Base-by-base conservation (phyloP, 2,797 vertebrate genomes). In the Sparus aurata region DNA sequence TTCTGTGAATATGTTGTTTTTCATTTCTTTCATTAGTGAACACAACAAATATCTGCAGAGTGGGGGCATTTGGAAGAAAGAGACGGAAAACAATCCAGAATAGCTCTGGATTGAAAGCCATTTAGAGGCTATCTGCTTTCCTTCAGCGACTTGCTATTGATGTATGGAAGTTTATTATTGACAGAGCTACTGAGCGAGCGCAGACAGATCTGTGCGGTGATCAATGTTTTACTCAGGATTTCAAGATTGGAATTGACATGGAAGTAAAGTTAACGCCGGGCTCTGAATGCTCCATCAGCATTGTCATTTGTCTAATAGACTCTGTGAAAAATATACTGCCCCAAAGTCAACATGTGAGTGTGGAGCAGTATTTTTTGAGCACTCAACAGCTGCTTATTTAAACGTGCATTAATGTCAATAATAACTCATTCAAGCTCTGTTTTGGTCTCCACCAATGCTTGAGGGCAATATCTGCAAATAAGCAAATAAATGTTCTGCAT, bases 1-100 rank as follows among this genome's bases (percentile, higher is more conserved):
- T 23, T 79, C 78, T 75, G 74, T 75, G 66, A 85, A 62, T 70
- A 34, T n/a, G 23, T 6, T 4, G 25, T 43, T 61, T 57, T 46
- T 68, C 34, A 62, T 69, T 54, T 79, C 34, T 67, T 34, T 34
- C 63, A 67, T 54, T 52, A 13, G 23, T 55, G 27, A 78, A 73
- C 43, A 69, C 9, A 63, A 22, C 9, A 64, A 73, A 65, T 22
- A 25, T 75, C 30, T 62, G 30, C 17, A 45, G 10, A 30, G 38
- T 43, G 20, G 43, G 47, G 41, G 13, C 61, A 59, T 67, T 27
- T 59, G 0, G 30, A 58, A 41, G 25, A 25, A 25, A 54, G 7
- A 9, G 16, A 30, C 34, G 0, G 30, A n/a, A n/a, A 12, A 7
- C 20, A 58, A 23, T 0, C 54, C 58, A 45, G n/a, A n/a, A 45